These are phyloP conservation scores for Buteo buteo DNA, from an alignment of 2,113 vertebrate genomes.

Conservation along the genomic window DNA sequence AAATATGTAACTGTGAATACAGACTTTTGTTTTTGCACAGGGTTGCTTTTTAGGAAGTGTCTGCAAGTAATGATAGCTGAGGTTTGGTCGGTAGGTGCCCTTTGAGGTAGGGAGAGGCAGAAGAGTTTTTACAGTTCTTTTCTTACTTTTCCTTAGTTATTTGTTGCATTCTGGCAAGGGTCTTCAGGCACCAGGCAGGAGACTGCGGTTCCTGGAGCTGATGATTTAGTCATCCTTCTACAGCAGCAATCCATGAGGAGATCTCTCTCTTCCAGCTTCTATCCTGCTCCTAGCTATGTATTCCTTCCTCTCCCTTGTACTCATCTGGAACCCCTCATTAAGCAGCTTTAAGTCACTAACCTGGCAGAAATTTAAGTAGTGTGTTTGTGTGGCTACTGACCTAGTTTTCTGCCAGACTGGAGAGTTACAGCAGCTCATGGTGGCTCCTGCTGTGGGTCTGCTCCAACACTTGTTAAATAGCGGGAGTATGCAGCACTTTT, in stretches of 20 bases:
- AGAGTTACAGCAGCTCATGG: not conserved
- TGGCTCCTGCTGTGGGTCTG: conserved; percentile 22
- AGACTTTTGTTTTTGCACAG: not conserved
- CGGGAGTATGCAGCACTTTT: not conserved
- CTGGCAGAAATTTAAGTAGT: not conserved
- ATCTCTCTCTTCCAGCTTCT: not conserved
- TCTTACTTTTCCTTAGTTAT: not conserved
- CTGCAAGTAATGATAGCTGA: not conserved
- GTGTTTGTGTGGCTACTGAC: conserved; percentile 11
- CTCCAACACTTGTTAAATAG: not conserved
- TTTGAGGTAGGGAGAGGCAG: not conserved
- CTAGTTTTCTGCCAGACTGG: conserved; percentile 11
- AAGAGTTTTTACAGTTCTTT: not conserved
- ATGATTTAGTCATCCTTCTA: not conserved
- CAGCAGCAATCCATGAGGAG: not conserved
- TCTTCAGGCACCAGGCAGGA: not conserved
- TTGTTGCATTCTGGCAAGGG: not conserved
- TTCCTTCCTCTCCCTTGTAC: not conserved
- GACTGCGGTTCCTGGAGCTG: not conserved
- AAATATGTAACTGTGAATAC: not conserved
- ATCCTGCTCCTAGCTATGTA: not conserved
- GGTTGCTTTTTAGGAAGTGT: not conserved
- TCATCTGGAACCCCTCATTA: not conserved
- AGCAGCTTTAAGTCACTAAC: conserved; percentile 4
- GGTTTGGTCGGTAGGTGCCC: not conserved